Percentiles rank a stretch among this genome's conserved stretches.
phyloP scores from a whole-genome alignment of 2,888 invertebrate species.

The Drosophila anomelani region DNA sequence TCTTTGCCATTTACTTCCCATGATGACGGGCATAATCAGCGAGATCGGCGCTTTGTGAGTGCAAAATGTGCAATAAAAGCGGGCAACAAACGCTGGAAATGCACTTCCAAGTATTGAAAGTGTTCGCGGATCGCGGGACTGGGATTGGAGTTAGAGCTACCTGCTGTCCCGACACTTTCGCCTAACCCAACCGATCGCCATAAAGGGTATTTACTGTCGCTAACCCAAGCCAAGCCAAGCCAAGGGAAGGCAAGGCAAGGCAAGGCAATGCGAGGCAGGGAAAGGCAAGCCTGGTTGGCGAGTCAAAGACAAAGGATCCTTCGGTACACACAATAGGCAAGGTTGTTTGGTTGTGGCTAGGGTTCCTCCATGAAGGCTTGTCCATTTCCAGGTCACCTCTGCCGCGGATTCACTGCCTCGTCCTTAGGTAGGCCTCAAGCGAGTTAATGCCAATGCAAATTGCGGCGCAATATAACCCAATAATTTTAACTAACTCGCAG shows the following conservation, averaged over 20 bases:
- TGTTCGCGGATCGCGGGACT: constrained; percentile 58
- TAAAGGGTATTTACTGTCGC: constrained; percentile 81
- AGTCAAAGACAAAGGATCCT: constrained; percentile 62
- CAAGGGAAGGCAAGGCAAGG: neutral
- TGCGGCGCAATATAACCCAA: constrained; percentile 82
- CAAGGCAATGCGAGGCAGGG: neutral
- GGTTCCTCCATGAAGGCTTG: constrained; percentile 71
- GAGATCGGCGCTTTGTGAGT: constrained; percentile 78
- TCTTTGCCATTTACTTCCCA: constrained; percentile 48
- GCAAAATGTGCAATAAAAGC: constrained; percentile 73
- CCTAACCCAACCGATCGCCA: constrained; percentile 41
- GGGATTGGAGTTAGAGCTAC: constrained; percentile 16
- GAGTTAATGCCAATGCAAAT: constrained; percentile 82
- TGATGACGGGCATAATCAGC: constrained; percentile 73
- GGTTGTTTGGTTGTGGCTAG: constrained; percentile 68
- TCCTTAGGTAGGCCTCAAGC: constrained; percentile 30
- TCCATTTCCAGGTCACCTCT: constrained; percentile 36
- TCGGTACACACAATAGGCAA: constrained; percentile 73
- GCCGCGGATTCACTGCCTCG: neutral
- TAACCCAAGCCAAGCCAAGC: constrained; percentile 58
- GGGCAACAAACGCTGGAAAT: constrained; percentile 13
- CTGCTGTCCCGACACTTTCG: constrained; percentile 42
- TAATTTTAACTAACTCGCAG: constrained; percentile 73
- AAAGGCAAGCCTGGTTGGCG: constrained; percentile 54
- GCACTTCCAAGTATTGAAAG: constrained; percentile 71